Percentiles rank a stretch among this genome's conserved stretches.
These are phyloP conservation scores for Sminthurides aquaticus DNA, from an alignment of 2,888 invertebrate genomes.

Conservation along the genomic window DNA sequence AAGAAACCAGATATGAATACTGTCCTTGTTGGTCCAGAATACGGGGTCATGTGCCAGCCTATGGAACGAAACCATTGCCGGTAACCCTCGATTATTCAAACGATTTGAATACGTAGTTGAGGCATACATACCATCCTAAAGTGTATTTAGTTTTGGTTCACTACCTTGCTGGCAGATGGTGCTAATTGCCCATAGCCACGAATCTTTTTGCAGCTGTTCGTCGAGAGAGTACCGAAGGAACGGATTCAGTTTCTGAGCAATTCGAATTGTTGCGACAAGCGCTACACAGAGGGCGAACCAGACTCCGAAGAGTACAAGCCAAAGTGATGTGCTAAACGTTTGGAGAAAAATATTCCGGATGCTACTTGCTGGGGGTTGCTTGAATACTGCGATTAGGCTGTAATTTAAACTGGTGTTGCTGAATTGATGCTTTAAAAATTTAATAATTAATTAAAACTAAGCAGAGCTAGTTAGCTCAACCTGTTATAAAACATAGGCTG, in stretches of 20 bases:
- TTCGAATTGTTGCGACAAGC: neutral
- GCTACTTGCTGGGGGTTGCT: constrained; percentile 28
- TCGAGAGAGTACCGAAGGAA: neutral
- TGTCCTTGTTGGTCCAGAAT: constrained; percentile 31
- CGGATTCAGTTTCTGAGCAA: neutral
- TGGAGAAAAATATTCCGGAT: constrained; percentile 33
- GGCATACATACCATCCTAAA: too few relatives aligned
- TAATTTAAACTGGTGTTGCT: neutral
- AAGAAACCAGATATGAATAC: constrained; percentile 33
- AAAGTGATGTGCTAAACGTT: constrained; percentile 29
- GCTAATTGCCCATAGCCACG: constrained; percentile 30
- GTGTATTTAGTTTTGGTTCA: neutral
- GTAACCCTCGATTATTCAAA: neutral
- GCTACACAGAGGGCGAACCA: constrained; percentile 1
- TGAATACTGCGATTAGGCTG: constrained; percentile 31
- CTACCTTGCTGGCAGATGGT: constrained; percentile 35
- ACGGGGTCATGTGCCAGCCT: constrained; percentile 36
- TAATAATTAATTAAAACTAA: too few relatives aligned
- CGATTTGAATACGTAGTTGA: too few relatives aligned
- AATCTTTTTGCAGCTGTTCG: constrained; percentile 9
- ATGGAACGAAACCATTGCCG: neutral
- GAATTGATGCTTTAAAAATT: too few relatives aligned
- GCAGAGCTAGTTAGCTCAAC: too few relatives aligned
- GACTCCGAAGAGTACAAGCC: constrained; percentile 7
- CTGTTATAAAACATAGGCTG: constrained; percentile 23